Base-by-base conservation (phyloP, 1,140 invertebrate genomes). In the Pseudomyrmex sp. region DNA sequence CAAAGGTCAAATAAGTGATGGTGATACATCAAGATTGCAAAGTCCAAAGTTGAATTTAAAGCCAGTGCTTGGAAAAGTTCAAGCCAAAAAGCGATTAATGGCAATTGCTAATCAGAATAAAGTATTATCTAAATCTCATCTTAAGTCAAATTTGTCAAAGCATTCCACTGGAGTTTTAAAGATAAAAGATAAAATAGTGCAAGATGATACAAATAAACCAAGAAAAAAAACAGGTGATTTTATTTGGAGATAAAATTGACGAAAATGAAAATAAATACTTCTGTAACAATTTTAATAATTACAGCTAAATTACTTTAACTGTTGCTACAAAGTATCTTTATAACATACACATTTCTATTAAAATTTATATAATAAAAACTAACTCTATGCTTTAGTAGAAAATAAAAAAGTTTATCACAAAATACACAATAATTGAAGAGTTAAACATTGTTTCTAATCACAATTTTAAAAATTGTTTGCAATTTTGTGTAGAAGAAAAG, bases 51-150 rank as follows among this genome's bases (percentile, higher is more conserved):
- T 92, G 58, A 84, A 35, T 35, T 35, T 91, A 9, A 94, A 95
- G 76, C 94, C 94, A 12, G 94, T 95, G 0, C 86, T 95, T 65
- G 94, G 94, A 9, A 95, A 93, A 90, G 74, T 92, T 15, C 93
- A 95, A 86, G 94, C 94, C 0, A 95, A 95, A 82, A 94, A 95
- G 70, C 88, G 94, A 58, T 88, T 95, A 35, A 94, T 95, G 94
- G 94, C 94, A 70, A 94, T 95, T 88, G 94, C 93, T 1, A 94
- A 93, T 83, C 94, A 94, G 65, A 94, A 93, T 59, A 91, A 89
- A 76, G 76, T 87, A 5, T 65, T 90, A 12, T 77, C 90, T 20
- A 93, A 93, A 89, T 77, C 89, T 52, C 62, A 92, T 83, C 84
- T 88, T 84, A 72, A 91, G 20, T 50, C 69, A 15, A 69, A 20